Evolutionary conservation across 2,888 invertebrate species (phyloP).

Genomic region (Megamerina dolium): DNA sequence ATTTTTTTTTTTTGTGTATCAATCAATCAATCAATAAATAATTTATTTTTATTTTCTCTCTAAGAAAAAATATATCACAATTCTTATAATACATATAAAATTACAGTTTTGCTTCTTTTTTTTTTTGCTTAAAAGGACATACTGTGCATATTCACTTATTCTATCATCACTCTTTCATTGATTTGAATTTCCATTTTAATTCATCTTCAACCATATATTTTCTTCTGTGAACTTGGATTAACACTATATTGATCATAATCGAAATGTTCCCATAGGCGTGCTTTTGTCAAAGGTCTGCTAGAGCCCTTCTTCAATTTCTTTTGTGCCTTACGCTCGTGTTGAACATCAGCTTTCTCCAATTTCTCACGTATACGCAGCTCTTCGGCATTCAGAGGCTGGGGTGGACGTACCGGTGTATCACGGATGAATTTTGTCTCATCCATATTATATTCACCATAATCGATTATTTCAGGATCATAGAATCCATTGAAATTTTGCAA

Average conservation of each 20-base stretch:
- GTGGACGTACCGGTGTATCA: conserved; percentile 29
- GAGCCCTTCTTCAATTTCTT: conserved; percentile 33
- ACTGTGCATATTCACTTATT: too few species aligned
- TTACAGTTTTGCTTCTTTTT: too few species aligned
- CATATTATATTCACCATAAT: conserved; percentile 33
- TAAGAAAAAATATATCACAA: too few species aligned
- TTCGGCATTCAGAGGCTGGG: conserved; percentile 30
- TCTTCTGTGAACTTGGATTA: conserved; percentile 28
- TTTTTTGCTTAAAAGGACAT: too few species aligned
- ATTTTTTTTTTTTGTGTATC: too few species aligned
- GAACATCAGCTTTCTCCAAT: conserved; percentile 28
- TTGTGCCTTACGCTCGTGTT: conserved; percentile 26
- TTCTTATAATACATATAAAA: too few species aligned
- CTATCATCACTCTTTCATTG: background rate
- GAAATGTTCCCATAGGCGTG: conserved; percentile 41
- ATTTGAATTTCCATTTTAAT: conserved; percentile 3
- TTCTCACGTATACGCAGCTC: conserved; percentile 33
- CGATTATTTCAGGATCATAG: conserved; percentile 26
- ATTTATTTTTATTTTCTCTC: too few species aligned
- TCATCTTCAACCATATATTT: background rate
- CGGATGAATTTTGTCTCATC: conserved; percentile 31
- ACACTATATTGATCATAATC: conserved; percentile 42
- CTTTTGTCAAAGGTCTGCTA: conserved; percentile 28
- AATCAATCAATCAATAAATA: too few species aligned
- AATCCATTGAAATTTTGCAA: conserved; percentile 37